phyloP scores from a whole-genome alignment of 1,140 invertebrate species.

The Formica exsecta region DNA sequence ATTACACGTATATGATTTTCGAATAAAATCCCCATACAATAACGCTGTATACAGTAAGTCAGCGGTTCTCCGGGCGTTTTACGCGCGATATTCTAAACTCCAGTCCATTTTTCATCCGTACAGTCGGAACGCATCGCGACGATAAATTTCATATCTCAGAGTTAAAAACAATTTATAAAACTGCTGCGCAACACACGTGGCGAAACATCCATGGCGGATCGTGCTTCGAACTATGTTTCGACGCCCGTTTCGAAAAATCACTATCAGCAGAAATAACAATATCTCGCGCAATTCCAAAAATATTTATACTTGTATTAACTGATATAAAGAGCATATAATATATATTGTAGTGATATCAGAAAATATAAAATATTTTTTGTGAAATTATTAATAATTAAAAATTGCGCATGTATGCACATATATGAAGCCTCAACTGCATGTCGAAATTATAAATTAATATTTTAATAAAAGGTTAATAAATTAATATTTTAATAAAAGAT shows the following conservation, averaged over 20 bases:
- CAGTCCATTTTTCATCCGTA: constrained; percentile 49
- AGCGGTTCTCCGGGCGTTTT: constrained; percentile 39
- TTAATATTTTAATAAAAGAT: neutral
- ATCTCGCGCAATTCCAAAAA: constrained; percentile 5
- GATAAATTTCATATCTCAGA: constrained; percentile 56
- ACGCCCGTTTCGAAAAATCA: constrained; percentile 36
- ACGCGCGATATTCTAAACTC: constrained; percentile 49
- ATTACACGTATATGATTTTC: constrained; percentile 22
- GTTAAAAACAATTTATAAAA: constrained; percentile 62
- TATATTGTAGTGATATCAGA: neutral
- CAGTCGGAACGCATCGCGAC: constrained; percentile 46
- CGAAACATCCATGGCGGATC: neutral
- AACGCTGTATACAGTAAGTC: constrained; percentile 17
- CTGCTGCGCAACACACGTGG: neutral
- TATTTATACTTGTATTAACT: neutral
- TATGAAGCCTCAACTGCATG: neutral
- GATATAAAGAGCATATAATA: too few species aligned
- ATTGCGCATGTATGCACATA: neutral
- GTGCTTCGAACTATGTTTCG: constrained; percentile 22
- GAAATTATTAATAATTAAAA: neutral
- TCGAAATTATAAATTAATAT: constrained; percentile 6
- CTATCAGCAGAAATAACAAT: constrained; percentile 20
- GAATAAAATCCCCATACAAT: constrained; percentile 39
- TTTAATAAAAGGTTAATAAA: neutral
- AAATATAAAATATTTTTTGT: neutral